A percentile compares a stretch with the other conserved stretches of the same genome.
These are phyloP conservation scores for Crotalus helleri DNA, from an alignment of 2,113 vertebrate species.

Conservation along the genomic window DNA sequence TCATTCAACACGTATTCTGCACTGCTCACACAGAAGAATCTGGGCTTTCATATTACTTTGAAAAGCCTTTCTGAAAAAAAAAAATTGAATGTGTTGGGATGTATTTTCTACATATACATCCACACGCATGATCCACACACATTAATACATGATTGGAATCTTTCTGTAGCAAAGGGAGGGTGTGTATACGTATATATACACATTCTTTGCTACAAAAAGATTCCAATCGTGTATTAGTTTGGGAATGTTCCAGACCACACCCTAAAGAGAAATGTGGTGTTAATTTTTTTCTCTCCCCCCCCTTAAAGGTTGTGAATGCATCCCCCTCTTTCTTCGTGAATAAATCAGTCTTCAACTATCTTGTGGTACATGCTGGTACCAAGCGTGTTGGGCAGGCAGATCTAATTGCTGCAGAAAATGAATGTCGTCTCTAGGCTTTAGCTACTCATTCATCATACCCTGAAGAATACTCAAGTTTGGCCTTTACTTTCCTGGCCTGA, in stretches of 20 bases:
- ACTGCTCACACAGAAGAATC: neutral
- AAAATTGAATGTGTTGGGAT: neutral
- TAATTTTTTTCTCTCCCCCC: neutral
- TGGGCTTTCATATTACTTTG: neutral
- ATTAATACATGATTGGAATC: no score
- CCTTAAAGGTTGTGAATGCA: neutral
- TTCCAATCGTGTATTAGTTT: neutral
- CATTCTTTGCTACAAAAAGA: neutral
- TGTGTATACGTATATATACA: neutral
- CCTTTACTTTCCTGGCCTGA: neutral
- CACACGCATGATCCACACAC: neutral
- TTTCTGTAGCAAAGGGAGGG: no score
- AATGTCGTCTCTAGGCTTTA: neutral
- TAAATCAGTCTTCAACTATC: neutral
- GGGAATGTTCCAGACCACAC: neutral
- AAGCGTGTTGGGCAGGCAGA: neutral
- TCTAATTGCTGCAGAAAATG: neutral
- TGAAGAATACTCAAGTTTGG: neutral
- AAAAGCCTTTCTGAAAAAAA: neutral
- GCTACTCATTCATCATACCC: neutral
- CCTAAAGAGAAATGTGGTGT: neutral
- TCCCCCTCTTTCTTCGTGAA: neutral
- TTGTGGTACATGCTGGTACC: neutral
- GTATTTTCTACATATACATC: neutral
- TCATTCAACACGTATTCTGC: neutral